Evolutionary conservation across 2,797 vertebrate species (phyloP).

Genomic region (Bovichtus variegatus): DNA sequence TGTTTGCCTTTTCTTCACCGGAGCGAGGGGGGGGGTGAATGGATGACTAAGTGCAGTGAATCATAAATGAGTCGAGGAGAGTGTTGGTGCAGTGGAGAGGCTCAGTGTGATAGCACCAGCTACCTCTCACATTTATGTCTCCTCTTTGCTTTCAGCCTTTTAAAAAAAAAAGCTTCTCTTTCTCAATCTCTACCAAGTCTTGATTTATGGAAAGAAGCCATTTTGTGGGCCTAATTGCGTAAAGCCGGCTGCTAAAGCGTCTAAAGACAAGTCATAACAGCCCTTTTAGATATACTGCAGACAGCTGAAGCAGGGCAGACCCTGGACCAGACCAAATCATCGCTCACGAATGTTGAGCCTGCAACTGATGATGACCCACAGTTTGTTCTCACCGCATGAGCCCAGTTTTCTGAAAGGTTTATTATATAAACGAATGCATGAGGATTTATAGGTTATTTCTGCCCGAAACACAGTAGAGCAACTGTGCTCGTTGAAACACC

Average conservation of each 20-base stretch:
- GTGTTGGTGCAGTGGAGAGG: slow-evolving; percentile 42
- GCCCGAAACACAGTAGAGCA: slow-evolving; percentile 1
- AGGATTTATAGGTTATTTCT: slow-evolving; percentile 43
- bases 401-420: slow-evolving; percentile 34
- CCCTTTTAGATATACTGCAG: slow-evolving; percentile 40
- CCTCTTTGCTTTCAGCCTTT: slow-evolving; percentile 33
- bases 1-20: slow-evolving; percentile 49
- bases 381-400: slow-evolving; percentile 25
- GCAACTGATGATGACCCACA: slow-evolving; percentile 40
- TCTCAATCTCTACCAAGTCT: slow-evolving; percentile 5
- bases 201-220: slow-evolving; percentile 60
- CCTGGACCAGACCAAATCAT: slow-evolving; percentile 22
- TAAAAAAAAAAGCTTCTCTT: slow-evolving; percentile 20
- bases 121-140: slow-evolving; percentile 60
- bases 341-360: slow-evolving; percentile 25
- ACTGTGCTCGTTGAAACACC: slow-evolving; percentile 21
- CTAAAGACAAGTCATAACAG: slow-evolving; percentile 31
- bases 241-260: slow-evolving; percentile 43
- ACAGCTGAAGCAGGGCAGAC: slow-evolving; percentile 33
- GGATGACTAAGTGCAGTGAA: slow-evolving; percentile 69
- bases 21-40: slow-evolving; percentile 11
- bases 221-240: slow-evolving; percentile 52
- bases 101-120: slow-evolving; percentile 47
- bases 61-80: slow-evolving; percentile 67
- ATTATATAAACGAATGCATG: slow-evolving; percentile 45